Conservation (phyloP, 1,140 invertebrate species). For the Papilio xuthus region DNA sequence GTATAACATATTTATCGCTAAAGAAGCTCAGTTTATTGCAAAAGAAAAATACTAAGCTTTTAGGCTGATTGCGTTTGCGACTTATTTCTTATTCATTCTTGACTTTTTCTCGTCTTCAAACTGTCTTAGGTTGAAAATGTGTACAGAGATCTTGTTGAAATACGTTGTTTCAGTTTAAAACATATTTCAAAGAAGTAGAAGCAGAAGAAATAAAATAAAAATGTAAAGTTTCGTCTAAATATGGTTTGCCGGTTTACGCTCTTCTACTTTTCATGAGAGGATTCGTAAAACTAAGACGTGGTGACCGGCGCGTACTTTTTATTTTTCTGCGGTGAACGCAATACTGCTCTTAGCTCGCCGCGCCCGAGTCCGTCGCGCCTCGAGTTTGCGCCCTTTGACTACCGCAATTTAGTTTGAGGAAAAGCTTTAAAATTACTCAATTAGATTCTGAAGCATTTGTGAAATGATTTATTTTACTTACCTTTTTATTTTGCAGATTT, state of each 20-base stretch:
- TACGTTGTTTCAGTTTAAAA: too few relatives aligned
- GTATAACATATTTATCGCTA: too few relatives aligned
- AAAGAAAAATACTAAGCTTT: too few relatives aligned
- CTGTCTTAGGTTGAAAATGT: too few relatives aligned
- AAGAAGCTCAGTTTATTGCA: too few relatives aligned
- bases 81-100: too few relatives aligned
- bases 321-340: neutral
- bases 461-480: neutral
- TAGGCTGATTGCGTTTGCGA: too few relatives aligned
- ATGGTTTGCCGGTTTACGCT: neutral
- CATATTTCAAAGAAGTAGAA: too few relatives aligned
- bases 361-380: neutral
- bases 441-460: neutral
- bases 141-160: too few relatives aligned
- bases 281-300: constrained; percentile 1
- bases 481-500: neutral
- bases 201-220: neutral
- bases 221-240: neutral
- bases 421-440: constrained; percentile 24
- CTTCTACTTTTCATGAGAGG: neutral
- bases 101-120: too few relatives aligned
- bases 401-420: constrained; percentile 1
- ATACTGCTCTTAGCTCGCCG: neutral
- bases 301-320: neutral
- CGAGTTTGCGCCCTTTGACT: too few relatives aligned